Base-by-base conservation (phyloP, 2,113 vertebrate genomes). In the Miniopterus natalensis region DNA sequence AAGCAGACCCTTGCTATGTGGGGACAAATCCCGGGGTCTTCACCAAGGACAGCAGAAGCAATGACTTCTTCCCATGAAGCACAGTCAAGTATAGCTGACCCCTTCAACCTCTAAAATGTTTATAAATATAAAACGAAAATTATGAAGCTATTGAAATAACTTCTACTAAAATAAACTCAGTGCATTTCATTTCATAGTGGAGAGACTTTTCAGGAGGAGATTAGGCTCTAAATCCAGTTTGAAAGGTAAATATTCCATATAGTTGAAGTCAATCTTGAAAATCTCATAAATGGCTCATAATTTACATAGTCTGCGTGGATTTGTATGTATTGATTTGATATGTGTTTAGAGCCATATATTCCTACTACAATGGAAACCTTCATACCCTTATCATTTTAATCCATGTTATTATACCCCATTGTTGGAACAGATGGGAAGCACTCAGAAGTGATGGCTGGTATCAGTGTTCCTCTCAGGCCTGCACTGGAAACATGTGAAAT, bases 241-340 rank as follows among this genome's bases (percentile, higher is more conserved):
- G 47, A 90, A 66, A 78, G 57, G 18, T 78, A 25, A 95, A 85
- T 59, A 40, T 70, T 95, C 12, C 59, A 42, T 66, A 5, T 53
- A 36, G 83, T 73, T 49, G 92, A 86, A 93, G 85, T 84, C 74
- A 83, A 23, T 83, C 74, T 85, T 53, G 25, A 80, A 94, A 92
- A 57, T 77, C 47, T 93, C 49, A 10, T 42, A 73, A 73, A 17
- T 84, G 65, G 7, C 7, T 70, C 68, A 59, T 80, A 84, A 88
- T 53, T 90, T 84, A 61, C 51, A 68, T 73, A 45, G 20, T 86
- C 63, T 63, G 9, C 27, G 18, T 21, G 18, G 42, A 84, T 51
- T 71, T 55, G 3, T 31, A 49, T 81, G 36, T 49, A 42, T n/a
- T 95, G 18, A 20, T 83, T n/a, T 95, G 18, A 20, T 83, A 17